phyloP scores from a whole-genome alignment of 1,140 invertebrate genomes.

The Pemphigus obesinymphae region DNA sequence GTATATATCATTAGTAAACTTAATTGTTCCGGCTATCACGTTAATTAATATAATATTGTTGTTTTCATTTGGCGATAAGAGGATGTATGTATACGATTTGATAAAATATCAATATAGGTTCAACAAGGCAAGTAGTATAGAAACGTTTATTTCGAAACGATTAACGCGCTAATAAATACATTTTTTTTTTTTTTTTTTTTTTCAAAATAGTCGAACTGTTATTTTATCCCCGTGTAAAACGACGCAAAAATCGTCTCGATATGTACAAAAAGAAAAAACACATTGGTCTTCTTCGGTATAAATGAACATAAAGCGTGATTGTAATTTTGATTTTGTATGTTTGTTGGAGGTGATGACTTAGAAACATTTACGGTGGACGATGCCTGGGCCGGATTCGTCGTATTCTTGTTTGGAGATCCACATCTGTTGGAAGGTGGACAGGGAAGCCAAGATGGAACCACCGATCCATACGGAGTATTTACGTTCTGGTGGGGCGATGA shows the following conservation, averaged over 20 bases:
- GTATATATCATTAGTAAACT: not conserved
- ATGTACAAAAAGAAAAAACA: conserved; percentile 38
- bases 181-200: conserved; percentile 38
- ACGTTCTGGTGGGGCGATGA: conserved; percentile 87
- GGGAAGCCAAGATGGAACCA: conserved; percentile 77
- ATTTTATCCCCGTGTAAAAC: conserved; percentile 42
- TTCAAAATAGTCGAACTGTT: conserved; percentile 35
- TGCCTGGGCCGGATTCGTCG: conserved; percentile 85
- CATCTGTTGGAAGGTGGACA: conserved; percentile 80
- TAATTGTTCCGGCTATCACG: not conserved
- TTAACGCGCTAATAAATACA: conserved; percentile 40
- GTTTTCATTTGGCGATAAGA: not conserved
- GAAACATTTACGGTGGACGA: conserved; percentile 92
- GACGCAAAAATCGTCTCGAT: conserved; percentile 35
- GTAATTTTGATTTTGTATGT: conserved; percentile 36
- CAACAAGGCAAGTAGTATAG: conserved; percentile 22
- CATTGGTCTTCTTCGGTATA: conserved; percentile 34
- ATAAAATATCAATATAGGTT: not conserved
- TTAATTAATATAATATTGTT: not conserved
- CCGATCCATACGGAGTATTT: conserved; percentile 91
- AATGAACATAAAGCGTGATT: conserved; percentile 42
- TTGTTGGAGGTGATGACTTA: conserved; percentile 56
- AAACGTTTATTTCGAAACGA: conserved; percentile 41
- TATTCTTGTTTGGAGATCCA: conserved; percentile 91
- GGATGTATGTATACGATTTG: not conserved